Percentiles rank a stretch among this genome's conserved stretches.
Evolutionary conservation across 2,797 vertebrate species (phyloP).

Genomic region (Steatocranus sp.): DNA sequence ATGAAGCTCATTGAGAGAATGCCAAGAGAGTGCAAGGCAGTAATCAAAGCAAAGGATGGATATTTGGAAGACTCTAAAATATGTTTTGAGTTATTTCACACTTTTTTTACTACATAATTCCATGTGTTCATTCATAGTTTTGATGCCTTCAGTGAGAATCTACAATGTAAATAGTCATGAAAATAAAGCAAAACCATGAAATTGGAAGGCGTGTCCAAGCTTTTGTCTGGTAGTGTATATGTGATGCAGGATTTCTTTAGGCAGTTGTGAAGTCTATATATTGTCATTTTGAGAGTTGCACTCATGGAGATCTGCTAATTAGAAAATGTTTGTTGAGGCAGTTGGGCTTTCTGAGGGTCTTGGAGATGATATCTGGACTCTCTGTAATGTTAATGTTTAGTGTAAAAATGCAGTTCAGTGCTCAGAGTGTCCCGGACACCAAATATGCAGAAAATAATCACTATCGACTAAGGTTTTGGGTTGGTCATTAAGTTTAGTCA

Average conservation of each 20-base stretch:
- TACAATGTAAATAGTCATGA: not conserved
- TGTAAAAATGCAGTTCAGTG: not conserved
- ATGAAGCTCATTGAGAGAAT: not conserved
- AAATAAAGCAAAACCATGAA: not conserved
- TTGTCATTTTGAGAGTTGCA: not conserved
- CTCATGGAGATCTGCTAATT: not conserved
- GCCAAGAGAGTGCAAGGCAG: not conserved
- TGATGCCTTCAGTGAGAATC: not conserved
- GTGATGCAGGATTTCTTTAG: not conserved
- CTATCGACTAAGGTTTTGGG: fast-evolving
- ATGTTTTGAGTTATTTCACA: not conserved
- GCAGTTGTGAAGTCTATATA: not conserved
- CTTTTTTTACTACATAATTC: not conserved
- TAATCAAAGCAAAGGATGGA: not conserved
- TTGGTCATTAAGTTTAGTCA: not conserved
- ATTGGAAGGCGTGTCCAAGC: not conserved
- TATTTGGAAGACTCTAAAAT: not conserved
- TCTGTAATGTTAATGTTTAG: not conserved
- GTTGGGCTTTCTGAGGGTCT: not conserved
- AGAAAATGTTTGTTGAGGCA: not conserved
- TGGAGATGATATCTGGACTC: not conserved
- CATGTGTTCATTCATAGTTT: not conserved
- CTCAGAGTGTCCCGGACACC: not conserved
- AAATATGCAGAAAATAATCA: not conserved
- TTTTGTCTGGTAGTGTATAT: not conserved